Base-by-base conservation (phyloP, 2,113 vertebrate genomes). In the Burhinus bistriatus region DNA sequence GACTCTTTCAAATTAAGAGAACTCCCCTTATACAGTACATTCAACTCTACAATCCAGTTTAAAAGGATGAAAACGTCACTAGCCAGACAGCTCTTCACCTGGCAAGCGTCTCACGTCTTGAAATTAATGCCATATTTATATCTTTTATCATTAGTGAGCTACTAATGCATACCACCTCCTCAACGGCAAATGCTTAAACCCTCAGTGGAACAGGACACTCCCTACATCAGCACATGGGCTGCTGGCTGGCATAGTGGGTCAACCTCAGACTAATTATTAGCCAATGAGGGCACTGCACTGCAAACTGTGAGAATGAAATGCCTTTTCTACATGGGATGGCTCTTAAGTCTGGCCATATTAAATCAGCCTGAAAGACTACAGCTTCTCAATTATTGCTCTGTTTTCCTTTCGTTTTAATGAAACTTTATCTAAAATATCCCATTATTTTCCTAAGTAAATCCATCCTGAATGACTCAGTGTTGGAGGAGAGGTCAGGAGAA, bases 1-100 rank as follows among this genome's bases (percentile, higher is more conserved):
- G 27, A 73, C 10, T 51, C 15, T 45, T 68, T 82, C 18, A 79
- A 38, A 55, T 68, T 21, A 75, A 91, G 12, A 72, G 51, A 82
- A 38, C 1, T 1, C 34, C 38, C 40, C 26, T 81, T n/a, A 44
- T 0, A 4, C 5, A 38, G 58, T 7, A 47, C 2, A 52, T n/a
- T 90, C 30, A 83, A 30, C 27, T 84, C 44, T 77, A 44, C 27
- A 83, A 45, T 25, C 20, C 51, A 75, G 22, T 57, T 64, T 76
- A 80, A 77, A 65, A 73, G 54, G 34, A 79, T 9, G 15, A 80
- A 82, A 72, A 21, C 34, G 40, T 25, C 54, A 61, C 19, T 52
- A 66, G 49, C 36, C 71, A 83, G 79, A 42, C 4, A 89, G 16
- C 22, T 54, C 49, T 42, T 70, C 34, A 40, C 21, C 22, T 49